Base-by-base conservation (phyloP, 30 jellyfish, hydroid and myxozoan genomes). In the Nemopilema nomurai region DNA sequence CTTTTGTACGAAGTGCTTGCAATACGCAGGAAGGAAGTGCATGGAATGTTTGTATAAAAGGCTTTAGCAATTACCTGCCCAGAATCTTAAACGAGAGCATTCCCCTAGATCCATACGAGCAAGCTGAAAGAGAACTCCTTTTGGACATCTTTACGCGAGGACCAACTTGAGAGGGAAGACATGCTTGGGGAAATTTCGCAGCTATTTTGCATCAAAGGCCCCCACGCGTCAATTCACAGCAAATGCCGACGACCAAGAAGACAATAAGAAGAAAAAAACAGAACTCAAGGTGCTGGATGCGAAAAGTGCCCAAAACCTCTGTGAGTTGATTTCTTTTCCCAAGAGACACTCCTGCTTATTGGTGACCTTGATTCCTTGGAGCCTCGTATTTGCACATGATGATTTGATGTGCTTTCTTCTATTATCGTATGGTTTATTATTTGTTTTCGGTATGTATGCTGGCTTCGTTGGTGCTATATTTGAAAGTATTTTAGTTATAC, bases 201-300 rank as follows among this genome's bases (percentile, higher is more conserved):
- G 63, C 66, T 80, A 25, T 96, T n/a, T 96, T 74, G 97, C 98
- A 7, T 52, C 97, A 0, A 96, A 96, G 85, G 94, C 97, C 1
- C 97, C 90, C 1, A 63, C 79, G 0, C 79, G 92, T 18, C 74
- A 75, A 9, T 49, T 75, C 28, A 86, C 68, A n/a, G 96, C 89
- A n/a, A 80, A 31, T 0, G 85, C 73, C 4, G 84, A 74, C 22
- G 86, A 64, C 22, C 86, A 64, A 26, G 89, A 52, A 0, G 80
- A 66, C 21, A 81, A 93, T 52, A 88, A 95, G 84, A 96, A 96
- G 83, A 96, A 96, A 65, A 91, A 90, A 74, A 78, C 78, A 7
- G 99, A 96, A 21, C 86, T 91, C 70, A 96, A 86, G 67, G 99
- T 96, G n/a, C 85, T 96, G 76, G 99, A 96, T 77, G 96, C 86